A percentile compares a stretch with the other conserved stretches of the same genome.
phyloP scores from a whole-genome alignment of 2,797 vertebrate genomes.

The Pangasius macronema region DNA sequence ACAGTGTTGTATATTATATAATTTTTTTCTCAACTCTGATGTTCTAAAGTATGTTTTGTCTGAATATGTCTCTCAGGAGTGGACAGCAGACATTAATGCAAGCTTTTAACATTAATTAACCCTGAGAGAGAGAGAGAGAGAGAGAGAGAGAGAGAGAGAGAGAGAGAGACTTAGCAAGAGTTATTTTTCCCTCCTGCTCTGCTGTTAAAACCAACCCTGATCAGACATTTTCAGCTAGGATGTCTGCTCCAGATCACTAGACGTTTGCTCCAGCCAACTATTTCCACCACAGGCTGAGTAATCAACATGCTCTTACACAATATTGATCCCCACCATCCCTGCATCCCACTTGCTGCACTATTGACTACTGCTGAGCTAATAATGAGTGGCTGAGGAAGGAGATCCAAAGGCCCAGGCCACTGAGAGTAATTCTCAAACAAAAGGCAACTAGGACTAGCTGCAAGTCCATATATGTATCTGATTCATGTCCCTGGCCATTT shows the following conservation, averaged over 20 bases:
- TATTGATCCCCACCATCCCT: slow-evolving; percentile 41
- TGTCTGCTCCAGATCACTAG: slow-evolving; percentile 18
- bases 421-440: slow-evolving; percentile 1
- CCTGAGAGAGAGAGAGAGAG: not conserved
- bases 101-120: not conserved
- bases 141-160: not conserved
- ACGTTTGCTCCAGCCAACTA: not conserved
- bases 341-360: slow-evolving; percentile 42
- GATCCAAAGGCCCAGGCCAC: not conserved
- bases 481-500: slow-evolving; percentile 40
- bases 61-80: not conserved
- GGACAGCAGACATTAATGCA: not conserved
- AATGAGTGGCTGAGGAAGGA: slow-evolving; percentile 26
- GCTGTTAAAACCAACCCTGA: slow-evolving; percentile 14
- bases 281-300: slow-evolving; percentile 27
- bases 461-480: not conserved
- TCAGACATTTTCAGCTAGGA: slow-evolving; percentile 22
- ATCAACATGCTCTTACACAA: slow-evolving; percentile 23
- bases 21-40: not conserved
- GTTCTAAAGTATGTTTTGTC: not conserved
- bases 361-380: slow-evolving; percentile 41
- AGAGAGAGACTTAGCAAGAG: not conserved
- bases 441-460: not conserved
- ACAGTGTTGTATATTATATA: not conserved
- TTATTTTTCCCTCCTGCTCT: not conserved